Evolutionary conservation across 2,113 vertebrate species (phyloP), one percentile per base, ranked within the genome.

Genomic region (Lepidothrix coronata): DNA sequence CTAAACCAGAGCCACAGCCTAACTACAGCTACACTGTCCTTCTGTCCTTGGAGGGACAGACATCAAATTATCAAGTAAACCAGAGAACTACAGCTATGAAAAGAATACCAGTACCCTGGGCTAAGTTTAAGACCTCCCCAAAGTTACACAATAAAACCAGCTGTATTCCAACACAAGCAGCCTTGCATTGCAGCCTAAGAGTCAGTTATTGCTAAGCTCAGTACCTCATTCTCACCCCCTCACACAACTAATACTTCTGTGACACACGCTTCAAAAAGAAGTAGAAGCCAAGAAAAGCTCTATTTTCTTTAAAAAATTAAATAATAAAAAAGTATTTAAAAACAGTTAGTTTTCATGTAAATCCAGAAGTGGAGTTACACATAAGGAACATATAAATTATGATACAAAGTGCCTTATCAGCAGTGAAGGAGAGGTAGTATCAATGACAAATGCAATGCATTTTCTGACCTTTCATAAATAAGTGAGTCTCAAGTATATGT

Each of bases 401-500:
- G 83, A n/a, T 43, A 85, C 71, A 94, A 96, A 95, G 88, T 93
- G 75, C 77, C 70, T 91, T 88, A 74, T 62, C 37, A 88, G 65
- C 91, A 85, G 14, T 4, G 21, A 91, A 30, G 79, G 84, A 97
- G 95, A 97, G 96, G 94, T 96, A 97, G 97, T 90, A 79, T 73
- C 62, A 74, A 31, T 19, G 6, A 82, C 6, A 81, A 94, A 87
- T 54, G 73, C 66, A 92, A 92, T 4, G 49, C 79, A 83, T 89
- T 95, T 88, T 70, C 63, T 62, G 62, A 73, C 84, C 80, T 91
- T 91, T 49, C 17, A 89, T 24, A 79, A 63, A 63, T 10, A 68
- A 91, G 14, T 5, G 13, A 92, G 54, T 76, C 63, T 95, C 76
- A 66, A 88, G 72, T 87, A 31, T 28, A 16, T 5, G 17, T 23